Evolutionary conservation across 2,113 vertebrate genomes (phyloP), one percentile per base, ranked within the genome.

Genomic region (Thunnus thynnus): DNA sequence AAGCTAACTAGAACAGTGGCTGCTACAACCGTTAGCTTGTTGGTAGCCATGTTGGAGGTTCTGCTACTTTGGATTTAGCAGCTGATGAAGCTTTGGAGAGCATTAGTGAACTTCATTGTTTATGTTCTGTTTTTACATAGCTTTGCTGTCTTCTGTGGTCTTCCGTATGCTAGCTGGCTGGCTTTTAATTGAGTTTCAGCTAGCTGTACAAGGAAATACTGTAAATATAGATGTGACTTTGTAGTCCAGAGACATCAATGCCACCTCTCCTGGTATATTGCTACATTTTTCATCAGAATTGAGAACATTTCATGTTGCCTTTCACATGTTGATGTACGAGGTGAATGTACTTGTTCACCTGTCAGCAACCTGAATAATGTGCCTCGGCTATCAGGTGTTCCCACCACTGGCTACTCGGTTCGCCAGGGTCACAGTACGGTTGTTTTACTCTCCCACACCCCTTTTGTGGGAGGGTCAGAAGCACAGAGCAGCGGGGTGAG

Each of bases 351-450:
- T 46, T 22, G 44, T 81, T 61, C 69, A 78, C 60, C 83, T 68
- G 41, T 18, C 51, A 18, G 17, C 16, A 70, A 18, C 27, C 57
- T 61, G 70, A 85, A 61, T 58, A 58, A 54, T 46, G 22, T 11
- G 6, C 20, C 44, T 70, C 8, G 30, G 36, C 27, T 3, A 17
- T 55, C 69, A 10, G 14, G 55, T 25, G 9, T 68, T 77, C 66
- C 58, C 64, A 50, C 46, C 27, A 25, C 32, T 18, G 54, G n/a
- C 62, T 13, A 4, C 73, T 65, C 22, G 4, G 48, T 60, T n/a
- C 48, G 1, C 68, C 47, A 2, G 30, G 80, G 67, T 89, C 80
- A 82, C 82, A 63, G 81, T 71, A 9, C 12, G 52, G 78, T 81
- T 85, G 64, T 78, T 75, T 78, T 56, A 52, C 69, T 76, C 46